Base-by-base conservation (phyloP, 2,113 vertebrate species). In the Alectura lathami region DNA sequence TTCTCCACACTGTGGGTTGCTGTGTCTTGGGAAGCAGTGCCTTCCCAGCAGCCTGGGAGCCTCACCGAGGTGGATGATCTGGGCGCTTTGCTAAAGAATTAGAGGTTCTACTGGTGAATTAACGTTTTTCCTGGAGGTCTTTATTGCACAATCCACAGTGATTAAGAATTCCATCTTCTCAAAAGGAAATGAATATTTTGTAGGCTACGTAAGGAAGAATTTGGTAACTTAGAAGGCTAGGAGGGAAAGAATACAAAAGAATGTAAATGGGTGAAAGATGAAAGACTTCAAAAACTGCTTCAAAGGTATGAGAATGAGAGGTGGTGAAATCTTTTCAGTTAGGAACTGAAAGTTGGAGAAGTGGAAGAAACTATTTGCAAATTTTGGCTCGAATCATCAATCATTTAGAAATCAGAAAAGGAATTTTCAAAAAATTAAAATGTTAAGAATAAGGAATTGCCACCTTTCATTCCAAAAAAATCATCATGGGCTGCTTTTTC, bases 41-140 rank as follows among this genome's bases (percentile, higher is more conserved):
- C 2, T 10, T 27, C 17, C 45, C 0, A 0, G 50, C 43, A 76
- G 0, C 0, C 48, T 0, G 0, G 50, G 26, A 74, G 14, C 6
- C 32, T 26, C 5, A 14, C 64, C 0, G 0, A 15, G 42, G 6
- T 0, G 0, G 18, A 38, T 53, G 21, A 64, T 70, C n/a, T 23
- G 27, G 42, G 29, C 18, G 4, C 0, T 1, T 67, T 89, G 63
- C 36, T 38, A n/a, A 29, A 86, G 64, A 81, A 57, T n/a, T 57
- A 30, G 29, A 72, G 27, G 36, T 86, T 40, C 34, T 78, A 60
- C 59, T 63, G 45, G 67, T 36, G 22, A 89, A 77, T 59, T 38
- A 80, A 66, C 29, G 11, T 30, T 86, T 90, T 95, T 94, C 79
- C 83, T 93, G 85, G 79, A 91, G 83, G 69, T 88, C 43, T 64